phyloP scores from a whole-genome alignment of 2,797 vertebrate species.

The Lepilemur ruficaudatus region DNA sequence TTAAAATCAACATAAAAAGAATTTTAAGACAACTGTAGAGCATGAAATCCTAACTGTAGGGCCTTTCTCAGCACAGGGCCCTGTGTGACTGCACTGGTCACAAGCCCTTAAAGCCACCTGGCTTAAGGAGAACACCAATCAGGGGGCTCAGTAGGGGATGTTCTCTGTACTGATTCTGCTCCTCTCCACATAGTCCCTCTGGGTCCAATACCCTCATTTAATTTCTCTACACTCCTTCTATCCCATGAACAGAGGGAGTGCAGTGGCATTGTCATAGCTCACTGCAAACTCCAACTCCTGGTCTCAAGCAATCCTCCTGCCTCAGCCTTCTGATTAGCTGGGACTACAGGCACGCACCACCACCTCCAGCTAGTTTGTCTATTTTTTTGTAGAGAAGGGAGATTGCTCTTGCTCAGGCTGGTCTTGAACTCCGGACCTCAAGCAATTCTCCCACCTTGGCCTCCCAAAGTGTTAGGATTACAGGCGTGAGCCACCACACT shows the following conservation, averaged over 20 bases:
- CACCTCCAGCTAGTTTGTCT: background rate
- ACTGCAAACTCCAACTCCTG: background rate
- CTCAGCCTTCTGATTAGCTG: background rate
- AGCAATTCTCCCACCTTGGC: background rate
- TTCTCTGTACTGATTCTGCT: background rate
- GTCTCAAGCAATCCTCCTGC: background rate
- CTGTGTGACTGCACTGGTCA: background rate
- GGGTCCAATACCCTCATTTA: background rate
- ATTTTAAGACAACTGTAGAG: background rate
- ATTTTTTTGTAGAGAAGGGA: background rate
- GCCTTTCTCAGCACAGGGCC: background rate
- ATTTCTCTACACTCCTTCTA: background rate
- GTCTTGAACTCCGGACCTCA: background rate
- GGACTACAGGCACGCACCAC: background rate
- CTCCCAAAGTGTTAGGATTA: background rate
- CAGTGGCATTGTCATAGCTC: background rate
- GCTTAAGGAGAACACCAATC: too few species aligned
- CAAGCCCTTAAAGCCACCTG: background rate
- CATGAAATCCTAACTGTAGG: background rate
- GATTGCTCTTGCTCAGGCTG: background rate
- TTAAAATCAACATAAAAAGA: background rate
- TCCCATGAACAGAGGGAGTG: background rate
- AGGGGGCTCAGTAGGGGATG: fast-evolving
- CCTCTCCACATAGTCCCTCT: background rate
- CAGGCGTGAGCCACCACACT: background rate